These are phyloP conservation scores for Danio albolineatus DNA, from an alignment of 2,797 vertebrate species.

Conservation along the genomic window DNA sequence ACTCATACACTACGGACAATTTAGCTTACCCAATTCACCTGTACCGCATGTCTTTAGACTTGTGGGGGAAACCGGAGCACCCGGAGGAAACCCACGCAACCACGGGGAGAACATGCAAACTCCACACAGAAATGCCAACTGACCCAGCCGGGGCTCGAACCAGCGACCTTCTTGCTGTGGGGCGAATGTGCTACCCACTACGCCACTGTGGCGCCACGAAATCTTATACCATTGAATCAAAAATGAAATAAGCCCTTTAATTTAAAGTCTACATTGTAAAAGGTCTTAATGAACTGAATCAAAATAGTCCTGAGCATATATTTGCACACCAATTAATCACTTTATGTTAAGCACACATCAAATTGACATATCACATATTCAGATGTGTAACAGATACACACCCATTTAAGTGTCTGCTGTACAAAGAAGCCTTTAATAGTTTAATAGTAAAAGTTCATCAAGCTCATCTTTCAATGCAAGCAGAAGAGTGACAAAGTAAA, in stretches of 20 bases:
- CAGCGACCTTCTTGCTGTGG: no score
- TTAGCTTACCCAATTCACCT: no score
- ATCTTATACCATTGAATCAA: no score
- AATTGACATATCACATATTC: background rate
- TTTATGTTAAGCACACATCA: background rate
- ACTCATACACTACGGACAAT: no score
- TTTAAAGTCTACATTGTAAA: background rate
- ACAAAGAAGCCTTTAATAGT: slow-evolving; percentile 6
- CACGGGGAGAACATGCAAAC: no score
- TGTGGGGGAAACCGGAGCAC: no score
- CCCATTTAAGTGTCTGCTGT: background rate
- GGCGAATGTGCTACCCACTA: no score
- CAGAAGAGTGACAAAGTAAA: background rate
- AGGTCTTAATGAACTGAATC: background rate
- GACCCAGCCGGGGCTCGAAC: no score
- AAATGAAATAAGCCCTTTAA: background rate
- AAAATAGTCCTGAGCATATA: background rate
- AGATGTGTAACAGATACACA: background rate
- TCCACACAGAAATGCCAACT: no score
- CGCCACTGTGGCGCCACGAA: no score
- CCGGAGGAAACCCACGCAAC: no score
- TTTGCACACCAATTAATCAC: background rate
- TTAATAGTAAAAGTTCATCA: background rate
- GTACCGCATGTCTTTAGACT: no score
- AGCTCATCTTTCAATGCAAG: background rate